phyloP scores from a whole-genome alignment of 1,140 invertebrate species.

The Littorina saxatilis region DNA sequence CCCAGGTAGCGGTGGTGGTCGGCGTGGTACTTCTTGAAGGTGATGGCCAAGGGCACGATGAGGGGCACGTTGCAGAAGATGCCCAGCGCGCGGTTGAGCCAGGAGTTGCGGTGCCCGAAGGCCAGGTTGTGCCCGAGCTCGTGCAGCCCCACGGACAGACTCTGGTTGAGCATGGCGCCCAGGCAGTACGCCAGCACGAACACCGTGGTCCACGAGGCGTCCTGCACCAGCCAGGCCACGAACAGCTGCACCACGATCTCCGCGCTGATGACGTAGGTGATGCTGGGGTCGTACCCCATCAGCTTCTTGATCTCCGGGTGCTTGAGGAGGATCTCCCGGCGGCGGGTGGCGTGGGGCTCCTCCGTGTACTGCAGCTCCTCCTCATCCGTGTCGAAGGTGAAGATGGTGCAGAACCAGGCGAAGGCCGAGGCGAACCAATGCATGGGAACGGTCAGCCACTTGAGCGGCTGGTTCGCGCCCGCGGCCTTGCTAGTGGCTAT shows the following conservation, averaged over 20 bases:
- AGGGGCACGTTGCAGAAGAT: conserved; percentile 73
- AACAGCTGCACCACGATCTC: conserved; percentile 62
- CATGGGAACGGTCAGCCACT: background rate
- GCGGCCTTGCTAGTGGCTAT: too few relatives aligned
- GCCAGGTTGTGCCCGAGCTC: conserved; percentile 75
- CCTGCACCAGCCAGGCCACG: conserved; percentile 59
- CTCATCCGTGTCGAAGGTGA: background rate
- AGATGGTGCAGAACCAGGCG: background rate
- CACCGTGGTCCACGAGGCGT: conserved; percentile 61
- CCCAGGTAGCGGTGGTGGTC: conserved; percentile 73
- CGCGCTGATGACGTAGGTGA: conserved; percentile 58
- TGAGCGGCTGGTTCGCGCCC: background rate
- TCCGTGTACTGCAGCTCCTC: conserved; percentile 62
- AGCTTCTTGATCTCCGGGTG: conserved; percentile 74
- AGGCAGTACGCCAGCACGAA: conserved; percentile 65
- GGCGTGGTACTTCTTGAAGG: conserved; percentile 74
- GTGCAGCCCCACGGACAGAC: conserved; percentile 70
- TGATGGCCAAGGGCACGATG: conserved; percentile 72
- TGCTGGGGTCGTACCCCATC: conserved; percentile 69
- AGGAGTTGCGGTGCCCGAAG: conserved; percentile 68
- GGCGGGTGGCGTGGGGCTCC: conserved; percentile 64
- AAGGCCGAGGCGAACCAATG: background rate
- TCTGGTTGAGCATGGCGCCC: conserved; percentile 72
- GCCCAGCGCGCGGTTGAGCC: conserved; percentile 67
- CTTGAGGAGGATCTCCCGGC: conserved; percentile 67